These are phyloP conservation scores for Natrix natrix DNA, from an alignment of 2,797 vertebrate genomes.

Conservation along the genomic window DNA sequence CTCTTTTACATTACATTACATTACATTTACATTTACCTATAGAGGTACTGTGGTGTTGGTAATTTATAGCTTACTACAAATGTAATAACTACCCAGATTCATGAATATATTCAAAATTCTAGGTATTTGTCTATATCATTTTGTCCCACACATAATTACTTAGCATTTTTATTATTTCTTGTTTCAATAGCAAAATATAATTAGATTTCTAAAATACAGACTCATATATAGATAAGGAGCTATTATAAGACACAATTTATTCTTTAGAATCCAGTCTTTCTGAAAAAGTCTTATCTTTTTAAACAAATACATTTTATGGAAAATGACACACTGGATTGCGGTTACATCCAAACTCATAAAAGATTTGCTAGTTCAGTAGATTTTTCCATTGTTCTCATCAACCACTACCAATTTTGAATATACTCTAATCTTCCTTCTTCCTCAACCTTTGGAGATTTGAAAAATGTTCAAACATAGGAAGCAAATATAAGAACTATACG, in stretches of 20 bases:
- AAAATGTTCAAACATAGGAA: background rate
- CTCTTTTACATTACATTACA: background rate
- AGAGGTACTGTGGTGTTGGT: background rate
- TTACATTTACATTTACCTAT: background rate
- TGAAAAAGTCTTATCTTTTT: background rate
- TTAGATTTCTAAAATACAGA: conserved; percentile 1
- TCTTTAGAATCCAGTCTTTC: background rate
- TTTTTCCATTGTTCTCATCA: background rate
- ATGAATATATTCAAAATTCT: conserved; percentile 23
- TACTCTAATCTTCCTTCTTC: background rate
- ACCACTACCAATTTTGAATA: background rate
- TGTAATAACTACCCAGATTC: background rate
- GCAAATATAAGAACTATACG: background rate
- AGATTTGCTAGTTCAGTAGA: background rate
- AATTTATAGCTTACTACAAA: background rate
- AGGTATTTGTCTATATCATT: conserved; percentile 1
- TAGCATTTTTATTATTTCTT: conserved; percentile 9
- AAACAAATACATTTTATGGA: background rate
- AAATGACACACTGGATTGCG: background rate
- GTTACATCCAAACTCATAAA: background rate
- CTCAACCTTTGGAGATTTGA: background rate
- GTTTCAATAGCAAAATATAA: conserved; percentile 12
- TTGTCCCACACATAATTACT: background rate
- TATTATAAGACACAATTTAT: conserved; percentile 6
- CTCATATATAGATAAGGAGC: background rate